These are phyloP conservation scores for Schizaphis graminum DNA, from an alignment of 2,888 invertebrate species.

Conservation along the genomic window DNA sequence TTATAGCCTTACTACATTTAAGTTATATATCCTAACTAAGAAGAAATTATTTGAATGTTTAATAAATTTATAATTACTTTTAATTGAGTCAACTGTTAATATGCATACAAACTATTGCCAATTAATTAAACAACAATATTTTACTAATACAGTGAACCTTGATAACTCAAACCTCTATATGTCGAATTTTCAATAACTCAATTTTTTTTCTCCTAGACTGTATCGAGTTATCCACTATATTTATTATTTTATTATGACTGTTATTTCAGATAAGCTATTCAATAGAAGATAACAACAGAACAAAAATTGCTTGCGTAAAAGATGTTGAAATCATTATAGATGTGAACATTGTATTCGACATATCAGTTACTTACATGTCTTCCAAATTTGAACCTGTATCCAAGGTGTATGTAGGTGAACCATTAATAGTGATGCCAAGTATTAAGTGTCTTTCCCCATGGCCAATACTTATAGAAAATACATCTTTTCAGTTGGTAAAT, in stretches of 20 bases:
- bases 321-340: slow-evolving; percentile 71
- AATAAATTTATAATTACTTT: background rate
- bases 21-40: background rate
- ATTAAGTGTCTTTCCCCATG: slow-evolving; percentile 80
- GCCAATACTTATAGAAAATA: slow-evolving; percentile 71
- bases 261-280: slow-evolving; percentile 71
- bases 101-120: background rate
- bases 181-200: too few relatives aligned
- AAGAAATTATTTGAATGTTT: background rate
- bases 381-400: slow-evolving; percentile 77
- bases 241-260: background rate
- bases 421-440: slow-evolving; percentile 79
- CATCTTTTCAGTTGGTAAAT: slow-evolving; percentile 66
- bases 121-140: background rate
- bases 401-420: slow-evolving; percentile 79
- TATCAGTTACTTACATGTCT: slow-evolving; percentile 78
- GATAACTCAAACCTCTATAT: too few relatives aligned
- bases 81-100: background rate
- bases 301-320: slow-evolving; percentile 72
- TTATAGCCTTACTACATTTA: background rate
- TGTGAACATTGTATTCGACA: slow-evolving; percentile 81
- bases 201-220: too few relatives aligned
- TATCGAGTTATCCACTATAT: background rate
- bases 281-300: slow-evolving; percentile 68
- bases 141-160: background rate